Evolutionary conservation across 2,797 vertebrate species (phyloP).

Genomic region (Trachurus trachurus): DNA sequence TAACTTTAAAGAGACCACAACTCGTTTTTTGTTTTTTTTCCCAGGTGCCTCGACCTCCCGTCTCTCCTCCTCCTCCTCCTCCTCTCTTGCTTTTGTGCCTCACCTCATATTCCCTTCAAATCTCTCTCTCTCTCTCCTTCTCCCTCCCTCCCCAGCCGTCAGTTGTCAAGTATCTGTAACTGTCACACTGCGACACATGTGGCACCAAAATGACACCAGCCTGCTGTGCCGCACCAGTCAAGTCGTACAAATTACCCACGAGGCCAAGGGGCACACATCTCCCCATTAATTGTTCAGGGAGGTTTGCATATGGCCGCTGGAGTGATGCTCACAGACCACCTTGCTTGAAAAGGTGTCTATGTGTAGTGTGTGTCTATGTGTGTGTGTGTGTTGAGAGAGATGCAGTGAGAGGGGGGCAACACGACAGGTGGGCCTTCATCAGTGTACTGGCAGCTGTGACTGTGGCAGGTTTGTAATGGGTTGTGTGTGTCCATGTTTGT

Average conservation of each 20-base stretch:
- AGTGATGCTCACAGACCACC: conserved; percentile 82
- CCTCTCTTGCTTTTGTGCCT: conserved; percentile 32
- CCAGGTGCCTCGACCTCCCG: conserved; percentile 32
- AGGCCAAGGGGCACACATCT: conserved; percentile 80
- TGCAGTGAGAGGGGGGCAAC: conserved; percentile 58
- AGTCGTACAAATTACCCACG: conserved; percentile 81
- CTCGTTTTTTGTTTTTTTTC: neutral
- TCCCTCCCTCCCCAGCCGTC: conserved; percentile 51
- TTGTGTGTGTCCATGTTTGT: conserved; percentile 56
- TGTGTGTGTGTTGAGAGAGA: conserved; percentile 15
- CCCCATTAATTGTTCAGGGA: conserved; percentile 86
- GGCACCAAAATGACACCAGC: conserved; percentile 63
- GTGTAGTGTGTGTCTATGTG: conserved; percentile 47
- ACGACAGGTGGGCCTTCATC: conserved; percentile 90
- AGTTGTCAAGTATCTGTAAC: conserved; percentile 75
- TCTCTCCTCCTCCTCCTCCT: neutral
- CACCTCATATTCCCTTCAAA: conserved; percentile 41
- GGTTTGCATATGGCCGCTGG: conserved; percentile 85
- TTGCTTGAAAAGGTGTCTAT: conserved; percentile 66
- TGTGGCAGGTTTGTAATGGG: conserved; percentile 84
- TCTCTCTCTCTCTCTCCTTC: too few species aligned
- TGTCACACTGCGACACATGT: conserved; percentile 73
- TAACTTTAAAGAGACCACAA: conserved; percentile 35
- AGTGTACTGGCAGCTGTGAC: conserved; percentile 88
- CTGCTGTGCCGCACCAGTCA: conserved; percentile 68